A percentile compares a stretch with the other conserved stretches of the same genome.
Conservation (phyloP, 2,113 vertebrate species). For the Chaetodon auriga region DNA sequence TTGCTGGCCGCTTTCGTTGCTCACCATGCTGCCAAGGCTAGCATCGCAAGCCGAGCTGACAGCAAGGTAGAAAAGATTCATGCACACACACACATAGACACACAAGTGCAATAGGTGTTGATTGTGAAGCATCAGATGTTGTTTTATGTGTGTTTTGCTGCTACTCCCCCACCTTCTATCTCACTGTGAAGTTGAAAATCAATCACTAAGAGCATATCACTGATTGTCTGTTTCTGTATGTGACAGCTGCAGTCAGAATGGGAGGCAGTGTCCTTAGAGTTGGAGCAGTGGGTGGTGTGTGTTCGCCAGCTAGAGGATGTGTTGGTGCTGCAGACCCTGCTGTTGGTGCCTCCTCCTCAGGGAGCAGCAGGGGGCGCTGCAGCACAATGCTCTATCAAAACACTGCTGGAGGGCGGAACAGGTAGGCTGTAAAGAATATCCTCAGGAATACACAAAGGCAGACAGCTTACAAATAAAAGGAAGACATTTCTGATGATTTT, state of each 20-base stretch:
- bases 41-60: slow-evolving; percentile 85
- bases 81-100: background rate
- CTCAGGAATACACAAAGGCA: background rate
- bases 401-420: slow-evolving; percentile 92
- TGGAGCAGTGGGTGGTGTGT: slow-evolving; percentile 95
- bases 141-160: too few relatives aligned
- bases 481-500: background rate
- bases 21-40: slow-evolving; percentile 86
- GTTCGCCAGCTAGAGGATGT: slow-evolving; percentile 94
- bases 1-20: slow-evolving; percentile 91
- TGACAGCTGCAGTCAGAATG: slow-evolving; percentile 86
- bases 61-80: slow-evolving; percentile 83
- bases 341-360: slow-evolving; percentile 79
- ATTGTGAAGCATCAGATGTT: background rate
- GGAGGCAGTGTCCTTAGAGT: slow-evolving; percentile 96
- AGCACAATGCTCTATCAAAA: slow-evolving; percentile 89
- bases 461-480: background rate
- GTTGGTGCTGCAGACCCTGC: slow-evolving; percentile 92
- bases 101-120: background rate
- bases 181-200: background rate
- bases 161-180: too few relatives aligned
- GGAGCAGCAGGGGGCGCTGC: slow-evolving; percentile 82
- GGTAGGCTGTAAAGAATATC: slow-evolving; percentile 78
- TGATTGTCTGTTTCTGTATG: slow-evolving; percentile 7
- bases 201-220: background rate